Evolutionary conservation across 2,113 vertebrate species (phyloP).

Genomic region (Aptenodytes patagonicus): DNA sequence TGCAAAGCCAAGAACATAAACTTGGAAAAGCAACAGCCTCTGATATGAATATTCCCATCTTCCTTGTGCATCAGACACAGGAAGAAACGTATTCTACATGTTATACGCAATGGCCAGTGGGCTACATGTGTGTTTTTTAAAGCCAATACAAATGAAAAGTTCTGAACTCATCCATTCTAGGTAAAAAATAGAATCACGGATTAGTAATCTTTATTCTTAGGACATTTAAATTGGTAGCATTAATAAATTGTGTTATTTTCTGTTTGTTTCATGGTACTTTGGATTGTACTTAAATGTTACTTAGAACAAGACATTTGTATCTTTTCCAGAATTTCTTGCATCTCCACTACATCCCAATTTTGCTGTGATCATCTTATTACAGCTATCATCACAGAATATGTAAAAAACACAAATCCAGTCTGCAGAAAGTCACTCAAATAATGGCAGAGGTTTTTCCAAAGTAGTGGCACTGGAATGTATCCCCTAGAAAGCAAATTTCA

Average conservation of each 20-base stretch:
- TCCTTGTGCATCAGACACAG: background rate
- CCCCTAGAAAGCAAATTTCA: background rate
- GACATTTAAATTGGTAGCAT: background rate
- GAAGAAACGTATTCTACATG: background rate
- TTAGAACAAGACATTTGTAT: background rate
- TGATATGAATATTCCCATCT: background rate
- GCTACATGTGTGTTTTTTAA: background rate
- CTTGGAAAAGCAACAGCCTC: background rate
- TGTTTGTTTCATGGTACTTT: background rate
- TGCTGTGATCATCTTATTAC: background rate
- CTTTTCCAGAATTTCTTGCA: background rate
- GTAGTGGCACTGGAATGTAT: background rate
- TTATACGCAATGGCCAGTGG: background rate
- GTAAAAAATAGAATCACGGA: background rate
- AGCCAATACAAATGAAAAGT: background rate
- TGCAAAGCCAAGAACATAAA: background rate
- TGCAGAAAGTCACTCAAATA: background rate
- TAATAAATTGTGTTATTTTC: background rate
- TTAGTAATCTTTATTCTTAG: background rate
- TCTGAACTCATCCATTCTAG: background rate
- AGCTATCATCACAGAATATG: background rate
- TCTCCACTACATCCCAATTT: background rate
- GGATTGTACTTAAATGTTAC: background rate
- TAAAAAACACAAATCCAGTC: background rate
- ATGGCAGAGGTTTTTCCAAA: background rate